Percentiles rank a stretch among this genome's conserved stretches.
These are phyloP conservation scores for Ganaspis brasiliensis DNA, from an alignment of 2,888 invertebrate genomes.

Conservation along the genomic window DNA sequence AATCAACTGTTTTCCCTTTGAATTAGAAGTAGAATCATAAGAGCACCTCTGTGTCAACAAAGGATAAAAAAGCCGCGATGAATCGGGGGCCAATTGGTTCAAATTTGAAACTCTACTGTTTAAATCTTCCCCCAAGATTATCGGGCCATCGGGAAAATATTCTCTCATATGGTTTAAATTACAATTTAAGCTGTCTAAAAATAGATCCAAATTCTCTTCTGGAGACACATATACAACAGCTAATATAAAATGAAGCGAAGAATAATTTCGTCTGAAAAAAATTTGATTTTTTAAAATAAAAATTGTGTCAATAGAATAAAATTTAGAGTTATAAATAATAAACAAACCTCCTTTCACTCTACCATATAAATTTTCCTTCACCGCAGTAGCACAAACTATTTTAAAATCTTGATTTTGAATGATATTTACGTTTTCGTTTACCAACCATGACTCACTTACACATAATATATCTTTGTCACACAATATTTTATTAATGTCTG, in stretches of 20 bases:
- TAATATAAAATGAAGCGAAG: neutral
- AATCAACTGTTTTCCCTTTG: neutral
- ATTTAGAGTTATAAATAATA: constrained; percentile 3
- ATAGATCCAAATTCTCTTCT: neutral
- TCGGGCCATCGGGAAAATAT: neutral
- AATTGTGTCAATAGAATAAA: neutral
- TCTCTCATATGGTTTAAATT: neutral
- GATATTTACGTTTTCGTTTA: neutral
- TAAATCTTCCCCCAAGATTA: constrained; percentile 18
- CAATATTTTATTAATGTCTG: neutral
- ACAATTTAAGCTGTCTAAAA: neutral
- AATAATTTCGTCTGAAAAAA: constrained; percentile 3
- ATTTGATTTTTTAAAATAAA: neutral
- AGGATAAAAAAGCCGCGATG: neutral
- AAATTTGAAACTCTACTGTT: neutral
- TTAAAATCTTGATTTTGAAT: too few relatives aligned
- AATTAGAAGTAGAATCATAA: neutral
- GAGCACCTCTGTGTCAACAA: neutral
- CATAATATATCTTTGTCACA: neutral
- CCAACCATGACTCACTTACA: neutral
- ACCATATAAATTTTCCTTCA: neutral
- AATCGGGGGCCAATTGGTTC: neutral
- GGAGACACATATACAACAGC: neutral
- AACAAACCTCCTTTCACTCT: constrained; percentile 2
- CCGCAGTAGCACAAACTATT: neutral